Evolutionary conservation across 2,113 vertebrate species (phyloP), one percentile per base, ranked within the genome.

Genomic region (Ptilorrhoa leucosticta): DNA sequence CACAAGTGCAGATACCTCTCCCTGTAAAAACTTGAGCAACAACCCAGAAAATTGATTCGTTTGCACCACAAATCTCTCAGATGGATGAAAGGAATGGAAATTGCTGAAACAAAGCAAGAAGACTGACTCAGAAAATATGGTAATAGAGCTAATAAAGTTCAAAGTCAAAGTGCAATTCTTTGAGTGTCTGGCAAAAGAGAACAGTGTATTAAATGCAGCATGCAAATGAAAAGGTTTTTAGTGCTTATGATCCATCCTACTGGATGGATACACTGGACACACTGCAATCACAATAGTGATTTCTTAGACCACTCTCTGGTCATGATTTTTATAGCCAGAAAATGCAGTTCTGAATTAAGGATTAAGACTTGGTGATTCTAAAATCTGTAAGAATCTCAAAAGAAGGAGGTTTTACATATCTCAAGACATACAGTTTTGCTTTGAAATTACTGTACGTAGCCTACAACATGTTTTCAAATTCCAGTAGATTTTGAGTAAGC

Each of bases 1-100:
- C 40, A 63, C 31, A 40, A 47, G 26, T 56, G n/a, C 56, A 93
- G 56, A 68, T 33, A 72, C 0, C 4, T 75, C 30, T 77, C 64
- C 35, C 23, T 37, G 21, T 61, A 61, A 83, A 91, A 87, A 79
- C 45, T 19, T 90, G 65, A 95, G 53, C 40, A 91, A 53, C 12
- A 76, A 61, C 48, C 44, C 53, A 91, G 83, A 79, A 94, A 96
- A 95, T 79, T 68, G 47, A 71, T 91, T 94, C 89, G 28, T 82
- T 95, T 91, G 77, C 31, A 76, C 73, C 70, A 76, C 81, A 93
- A 75, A 84, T 65, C 72, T 91, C 60, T 76, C 44, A 84, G 51
- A 83, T 58, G 79, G 56, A 48, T 50, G 45, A 91, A 89, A 91
- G 8, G 11, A 77, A 78, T 75, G 15, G 40, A 84, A 94, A 73